A percentile compares a stretch with the other conserved stretches of the same genome.
Conservation (phyloP, 2,113 vertebrate genomes). For the Paradoxurus hermaphroditus region DNA sequence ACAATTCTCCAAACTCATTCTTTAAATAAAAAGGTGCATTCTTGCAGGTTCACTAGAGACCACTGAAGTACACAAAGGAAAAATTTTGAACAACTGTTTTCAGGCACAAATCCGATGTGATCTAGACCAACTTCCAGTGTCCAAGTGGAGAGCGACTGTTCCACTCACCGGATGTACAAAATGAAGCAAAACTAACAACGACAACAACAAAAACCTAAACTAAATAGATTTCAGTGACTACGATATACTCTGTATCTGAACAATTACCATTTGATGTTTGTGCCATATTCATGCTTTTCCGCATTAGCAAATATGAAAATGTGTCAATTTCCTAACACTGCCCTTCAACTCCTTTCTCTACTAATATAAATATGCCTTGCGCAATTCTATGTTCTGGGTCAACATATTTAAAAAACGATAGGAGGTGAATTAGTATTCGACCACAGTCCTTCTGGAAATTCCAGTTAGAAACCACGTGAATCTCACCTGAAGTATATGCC, state of each 20-base stretch:
- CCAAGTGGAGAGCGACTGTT: neutral
- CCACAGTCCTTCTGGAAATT: neutral
- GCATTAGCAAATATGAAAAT: slow-evolving; percentile 14
- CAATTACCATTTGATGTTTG: neutral
- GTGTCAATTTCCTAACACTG: neutral
- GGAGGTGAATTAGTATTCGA: neutral
- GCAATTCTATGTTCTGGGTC: neutral
- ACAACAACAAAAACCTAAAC: neutral
- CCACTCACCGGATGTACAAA: slow-evolving; percentile 2
- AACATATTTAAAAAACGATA: neutral
- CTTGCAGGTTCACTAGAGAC: slow-evolving; percentile 30
- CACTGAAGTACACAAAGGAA: neutral
- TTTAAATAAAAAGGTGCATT: slow-evolving; percentile 63
- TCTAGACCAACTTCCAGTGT: neutral
- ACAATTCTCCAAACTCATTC: neutral
- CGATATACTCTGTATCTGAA: neutral
- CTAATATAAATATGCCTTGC: neutral
- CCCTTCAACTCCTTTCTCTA: neutral
- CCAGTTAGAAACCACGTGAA: neutral
- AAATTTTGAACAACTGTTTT: neutral
- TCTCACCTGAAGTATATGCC: neutral
- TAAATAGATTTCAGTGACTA: neutral
- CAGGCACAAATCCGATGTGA: neutral
- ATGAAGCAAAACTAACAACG: neutral
- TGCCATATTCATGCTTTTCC: neutral